These are phyloP conservation scores for Ahaetulla prasina DNA, from an alignment of 2,113 vertebrate species.

Conservation along the genomic window DNA sequence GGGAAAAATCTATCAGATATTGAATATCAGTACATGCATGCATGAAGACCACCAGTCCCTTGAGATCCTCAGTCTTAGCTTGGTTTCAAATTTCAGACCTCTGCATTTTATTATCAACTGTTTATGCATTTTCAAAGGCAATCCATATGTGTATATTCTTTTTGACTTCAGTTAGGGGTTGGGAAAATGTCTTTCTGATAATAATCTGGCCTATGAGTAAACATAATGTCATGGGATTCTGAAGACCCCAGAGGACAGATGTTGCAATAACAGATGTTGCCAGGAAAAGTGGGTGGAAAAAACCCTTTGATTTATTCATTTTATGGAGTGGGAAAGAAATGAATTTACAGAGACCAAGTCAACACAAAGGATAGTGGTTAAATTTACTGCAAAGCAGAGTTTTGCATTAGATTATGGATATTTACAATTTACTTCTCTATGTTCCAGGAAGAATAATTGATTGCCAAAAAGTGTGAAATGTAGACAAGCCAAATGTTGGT, in stretches of 20 bases:
- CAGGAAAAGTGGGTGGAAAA: constrained; percentile 37
- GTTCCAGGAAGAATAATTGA: fast-evolving
- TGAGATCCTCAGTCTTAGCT: not conserved
- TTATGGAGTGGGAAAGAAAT: constrained; percentile 73
- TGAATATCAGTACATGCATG: not conserved
- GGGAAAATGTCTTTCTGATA: constrained; percentile 61
- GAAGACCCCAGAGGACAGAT: constrained; percentile 69
- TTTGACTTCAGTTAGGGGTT: constrained; percentile 53
- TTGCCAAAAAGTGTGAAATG: not conserved
- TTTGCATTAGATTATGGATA: not conserved
- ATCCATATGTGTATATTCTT: constrained; percentile 38
- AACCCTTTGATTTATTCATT: constrained; percentile 73
- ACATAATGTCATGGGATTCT: constrained; percentile 74
- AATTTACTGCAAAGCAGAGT: not conserved
- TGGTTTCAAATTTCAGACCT: constrained; percentile 58
- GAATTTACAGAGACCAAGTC: constrained; percentile 27
- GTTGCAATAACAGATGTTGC: constrained; percentile 62
- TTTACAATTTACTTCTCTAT: constrained; percentile 30
- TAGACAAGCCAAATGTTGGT: not conserved
- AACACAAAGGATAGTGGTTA: constrained; percentile 24
- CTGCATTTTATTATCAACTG: constrained; percentile 57
- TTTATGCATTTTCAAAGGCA: constrained; percentile 49
- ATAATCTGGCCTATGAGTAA: constrained; percentile 65
- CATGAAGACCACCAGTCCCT: not conserved
- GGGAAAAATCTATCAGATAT: not conserved